Evolutionary conservation across 2,113 vertebrate species (phyloP), one percentile per base, ranked within the genome.

Genomic region (Cynoglossus semilaevis): DNA sequence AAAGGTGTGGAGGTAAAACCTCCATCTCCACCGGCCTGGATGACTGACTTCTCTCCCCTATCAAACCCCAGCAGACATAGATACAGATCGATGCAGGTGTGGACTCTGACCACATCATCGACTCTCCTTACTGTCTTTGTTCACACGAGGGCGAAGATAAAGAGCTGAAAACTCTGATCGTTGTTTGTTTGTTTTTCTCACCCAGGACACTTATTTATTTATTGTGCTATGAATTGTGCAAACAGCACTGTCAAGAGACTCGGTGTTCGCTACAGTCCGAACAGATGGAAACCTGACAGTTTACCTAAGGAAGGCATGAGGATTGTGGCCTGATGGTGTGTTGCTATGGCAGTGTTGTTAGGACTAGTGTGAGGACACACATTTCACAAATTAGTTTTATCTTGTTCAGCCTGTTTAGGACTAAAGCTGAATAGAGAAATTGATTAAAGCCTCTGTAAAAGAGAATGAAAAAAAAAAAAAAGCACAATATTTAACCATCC

Each of bases 21-120:
- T 72, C 58, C 62, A 67, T 75, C 64, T 79, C 63, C 46, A 48
- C 16, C 54, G 72, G 80, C 40, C 48, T 68, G 66, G 41, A 57
- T 60, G 60, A 65, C 50, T 62, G 54, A 29, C 22, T 29, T 29
- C 22, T 29, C 22, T 29, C 22, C 22, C 22, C 22, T 29, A 2
- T 54, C 38, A 22, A 35, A 64, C 15, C 48, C 67, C 54, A 11
- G 16, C 17, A 48, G 12, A 34, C 44, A 16, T 69, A 50, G 8
- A 38, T 18, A 51, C 13, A 35, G 18, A 11, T 29, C 37, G 8
- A 70, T 51, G 51, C 51, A 68, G 56, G 52, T 18, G 51, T 22
- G 9, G 37, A 40, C 37, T 40, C 37, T 29, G 22, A 29, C 5
- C 54, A 63, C 52, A 58, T 19, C 63, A 73, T 76, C 38, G 66